Percentiles rank a stretch among this genome's conserved stretches.
phyloP scores from a whole-genome alignment of 2,113 vertebrate species.

The Pagrus major region DNA sequence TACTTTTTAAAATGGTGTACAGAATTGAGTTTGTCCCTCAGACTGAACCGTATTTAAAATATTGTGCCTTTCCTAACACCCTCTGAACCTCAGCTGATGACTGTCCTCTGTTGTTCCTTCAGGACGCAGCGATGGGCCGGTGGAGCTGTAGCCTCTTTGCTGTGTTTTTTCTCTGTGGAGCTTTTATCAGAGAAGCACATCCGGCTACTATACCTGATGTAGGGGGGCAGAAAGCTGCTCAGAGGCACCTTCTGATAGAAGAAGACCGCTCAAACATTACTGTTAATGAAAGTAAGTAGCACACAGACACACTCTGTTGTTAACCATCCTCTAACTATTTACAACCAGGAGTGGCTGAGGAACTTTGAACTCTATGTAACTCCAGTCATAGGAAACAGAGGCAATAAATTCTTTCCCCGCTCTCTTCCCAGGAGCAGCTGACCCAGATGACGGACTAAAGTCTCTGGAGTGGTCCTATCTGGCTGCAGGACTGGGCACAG shows the following conservation, averaged over 20 bases:
- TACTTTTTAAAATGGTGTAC: too few relatives aligned
- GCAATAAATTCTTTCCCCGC: neutral
- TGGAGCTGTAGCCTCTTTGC: conserved; percentile 26
- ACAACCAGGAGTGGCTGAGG: conserved; percentile 19
- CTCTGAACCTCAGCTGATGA: neutral
- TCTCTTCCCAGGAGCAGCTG: neutral
- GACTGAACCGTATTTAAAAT: too few relatives aligned
- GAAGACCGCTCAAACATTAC: rapidly evolving
- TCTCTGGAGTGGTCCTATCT: conserved; percentile 82
- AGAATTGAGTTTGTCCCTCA: too few relatives aligned
- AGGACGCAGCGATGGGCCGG: conserved; percentile 47
- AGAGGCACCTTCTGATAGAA: conserved; percentile 35
- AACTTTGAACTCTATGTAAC: conserved; percentile 37
- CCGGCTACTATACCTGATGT: neutral
- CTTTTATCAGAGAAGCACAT: conserved; percentile 33
- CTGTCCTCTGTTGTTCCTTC: conserved; percentile 3
- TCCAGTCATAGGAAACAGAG: conserved; percentile 1
- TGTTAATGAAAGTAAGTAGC: neutral
- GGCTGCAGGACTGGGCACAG: conserved; percentile 83
- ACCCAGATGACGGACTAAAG: neutral
- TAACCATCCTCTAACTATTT: conserved; percentile 18
- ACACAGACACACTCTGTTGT: neutral
- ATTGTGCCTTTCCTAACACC: neutral
- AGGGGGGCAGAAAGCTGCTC: neutral
- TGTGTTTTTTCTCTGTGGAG: conserved; percentile 32